Base-by-base conservation (phyloP, 1,140 invertebrate genomes). In the Drosophila tristis region DNA sequence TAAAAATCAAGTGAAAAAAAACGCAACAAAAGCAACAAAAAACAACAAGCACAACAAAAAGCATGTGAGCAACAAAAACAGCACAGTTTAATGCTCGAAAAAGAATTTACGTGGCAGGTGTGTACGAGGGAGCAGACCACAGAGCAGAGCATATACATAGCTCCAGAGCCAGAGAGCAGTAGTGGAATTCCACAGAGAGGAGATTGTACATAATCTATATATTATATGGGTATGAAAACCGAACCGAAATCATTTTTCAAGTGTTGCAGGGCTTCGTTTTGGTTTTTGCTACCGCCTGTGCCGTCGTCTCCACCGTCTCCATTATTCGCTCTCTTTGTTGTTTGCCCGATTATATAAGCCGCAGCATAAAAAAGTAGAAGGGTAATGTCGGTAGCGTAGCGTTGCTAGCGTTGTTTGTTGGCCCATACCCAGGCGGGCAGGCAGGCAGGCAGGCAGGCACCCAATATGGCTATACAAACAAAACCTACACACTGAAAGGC, bases 71-170 rank as follows among this genome's bases (percentile, higher is more conserved):
- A 57, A 67, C 35, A 31, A 42, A 43, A 43, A 42, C 31, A 54
- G 8, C 4, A 39, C 11, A 39, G 35, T 39, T 60, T 60, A 16
- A 67, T 66, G 31, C 67, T 70, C 45, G 39, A 74, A 72, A 42
- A 64, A 66, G 68, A 82, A 82, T 87, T 87, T 87, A 87, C 82
- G 82, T 87, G 82, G 82, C 82, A 87, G 82, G 82, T 87, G 82
- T 87, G 84, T 87, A 78, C 74, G 58, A 66, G 64, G 58, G 35
- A 39, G 35, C 35, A 51, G 16, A 16, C 9, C 48, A 45, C 31
- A 29, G 48, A 23, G 23, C 29, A 8, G 2, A 9, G 16, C 23
- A 25, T 4, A 25, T n/a, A 44, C 62, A 67, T 48, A 49, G 43
- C 56, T 39, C 35, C 35, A 39, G 35, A 39, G 35, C 35, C 35